These are phyloP conservation scores for Hydropsyche betteni DNA, from an alignment of 2,888 invertebrate species.

Conservation along the genomic window DNA sequence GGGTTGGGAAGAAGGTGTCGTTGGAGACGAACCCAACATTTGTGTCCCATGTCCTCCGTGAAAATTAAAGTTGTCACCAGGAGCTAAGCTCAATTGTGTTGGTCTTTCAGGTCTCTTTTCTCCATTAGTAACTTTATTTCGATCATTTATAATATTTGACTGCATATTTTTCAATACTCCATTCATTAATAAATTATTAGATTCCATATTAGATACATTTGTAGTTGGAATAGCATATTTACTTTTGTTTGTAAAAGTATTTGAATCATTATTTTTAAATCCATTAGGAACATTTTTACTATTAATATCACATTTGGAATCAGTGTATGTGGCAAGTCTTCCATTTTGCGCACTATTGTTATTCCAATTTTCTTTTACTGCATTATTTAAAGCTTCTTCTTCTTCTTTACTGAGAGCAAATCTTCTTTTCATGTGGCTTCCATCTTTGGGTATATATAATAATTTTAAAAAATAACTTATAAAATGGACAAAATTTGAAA, in stretches of 20 bases:
- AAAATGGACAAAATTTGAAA: too few relatives aligned
- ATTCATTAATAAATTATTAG: background rate
- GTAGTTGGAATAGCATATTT: slow-evolving; percentile 12
- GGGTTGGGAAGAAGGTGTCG: slow-evolving; percentile 60
- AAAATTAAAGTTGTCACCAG: slow-evolving; percentile 53
- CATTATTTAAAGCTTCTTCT: slow-evolving; percentile 63
- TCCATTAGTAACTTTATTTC: slow-evolving; percentile 52
- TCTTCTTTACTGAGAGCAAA: slow-evolving; percentile 68
- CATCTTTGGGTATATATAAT: slow-evolving; percentile 59
- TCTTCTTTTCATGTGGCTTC: slow-evolving; percentile 68
- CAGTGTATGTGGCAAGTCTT: slow-evolving; percentile 4
- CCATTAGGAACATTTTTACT: slow-evolving; percentile 51
- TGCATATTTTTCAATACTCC: slow-evolving; percentile 32
- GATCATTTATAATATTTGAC: slow-evolving; percentile 40
- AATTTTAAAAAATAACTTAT: slow-evolving; percentile 28
- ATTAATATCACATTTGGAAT: slow-evolving; percentile 37
- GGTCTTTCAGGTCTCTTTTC: slow-evolving; percentile 57
- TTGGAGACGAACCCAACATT: slow-evolving; percentile 56
- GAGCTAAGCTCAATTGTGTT: slow-evolving; percentile 64
- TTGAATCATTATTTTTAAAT: slow-evolving; percentile 42
- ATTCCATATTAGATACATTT: background rate
- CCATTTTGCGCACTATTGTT: slow-evolving; percentile 19
- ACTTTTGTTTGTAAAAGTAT: slow-evolving; percentile 27
- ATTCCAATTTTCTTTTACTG: slow-evolving; percentile 43
- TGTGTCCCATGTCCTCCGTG: slow-evolving; percentile 48